These are phyloP conservation scores for Phalloptychus januarius DNA, from an alignment of 2,797 vertebrate species.

Conservation along the genomic window DNA sequence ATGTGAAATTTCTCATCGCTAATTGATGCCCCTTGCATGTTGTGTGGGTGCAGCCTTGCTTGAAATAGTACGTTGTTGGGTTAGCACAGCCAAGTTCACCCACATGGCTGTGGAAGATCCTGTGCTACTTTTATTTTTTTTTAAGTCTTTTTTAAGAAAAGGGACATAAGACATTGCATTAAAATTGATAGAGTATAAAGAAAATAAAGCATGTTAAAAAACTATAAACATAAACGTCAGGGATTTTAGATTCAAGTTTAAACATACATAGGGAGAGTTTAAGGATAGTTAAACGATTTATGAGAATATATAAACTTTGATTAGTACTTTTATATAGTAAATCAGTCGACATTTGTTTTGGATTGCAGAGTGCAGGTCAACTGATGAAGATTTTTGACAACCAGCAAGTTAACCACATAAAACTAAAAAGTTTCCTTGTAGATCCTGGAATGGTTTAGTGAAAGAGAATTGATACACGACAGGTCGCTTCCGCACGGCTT, in stretches of 20 bases:
- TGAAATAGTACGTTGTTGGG: conserved; percentile 70
- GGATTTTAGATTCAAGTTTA: neutral
- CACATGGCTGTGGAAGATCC: conserved; percentile 53
- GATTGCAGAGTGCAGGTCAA: neutral
- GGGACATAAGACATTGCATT: neutral
- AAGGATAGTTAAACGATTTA: neutral
- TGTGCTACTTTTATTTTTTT: conserved; percentile 1
- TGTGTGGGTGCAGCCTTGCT: conserved; percentile 53
- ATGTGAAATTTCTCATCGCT: conserved; percentile 20
- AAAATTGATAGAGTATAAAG: neutral
- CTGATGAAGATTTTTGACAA: neutral
- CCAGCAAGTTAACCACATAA: neutral
- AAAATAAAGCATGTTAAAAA: neutral
- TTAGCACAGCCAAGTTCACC: conserved; percentile 32
- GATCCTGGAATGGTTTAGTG: conserved; percentile 41
- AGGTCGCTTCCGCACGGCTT: conserved; percentile 53
- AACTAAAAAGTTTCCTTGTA: neutral
- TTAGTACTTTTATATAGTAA: neutral
- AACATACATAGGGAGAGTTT: neutral
- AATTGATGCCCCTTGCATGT: conserved; percentile 52
- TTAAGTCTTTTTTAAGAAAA: neutral
- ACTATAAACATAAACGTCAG: neutral
- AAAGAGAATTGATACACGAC: conserved; percentile 68
- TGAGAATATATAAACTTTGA: neutral
- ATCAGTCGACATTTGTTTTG: neutral